phyloP scores from a whole-genome alignment of 2,797 vertebrate species.

The Trichosurus vulpecula region DNA sequence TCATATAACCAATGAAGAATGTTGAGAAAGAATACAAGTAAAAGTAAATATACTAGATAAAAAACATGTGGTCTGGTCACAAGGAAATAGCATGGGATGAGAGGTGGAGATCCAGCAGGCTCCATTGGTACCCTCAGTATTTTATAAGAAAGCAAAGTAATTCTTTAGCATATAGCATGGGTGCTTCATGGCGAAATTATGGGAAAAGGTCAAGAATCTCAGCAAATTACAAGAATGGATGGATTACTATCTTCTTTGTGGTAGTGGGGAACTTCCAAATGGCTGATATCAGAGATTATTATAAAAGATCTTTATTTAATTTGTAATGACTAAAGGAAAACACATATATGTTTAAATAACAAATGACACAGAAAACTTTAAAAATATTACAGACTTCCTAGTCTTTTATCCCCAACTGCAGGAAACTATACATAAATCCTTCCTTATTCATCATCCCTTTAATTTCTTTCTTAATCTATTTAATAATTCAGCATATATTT shows the following conservation, averaged over 20 bases:
- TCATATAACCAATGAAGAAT: neutral
- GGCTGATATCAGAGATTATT: neutral
- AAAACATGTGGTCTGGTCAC: neutral
- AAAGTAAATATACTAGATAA: neutral
- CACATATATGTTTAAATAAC: neutral
- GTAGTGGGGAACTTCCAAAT: neutral
- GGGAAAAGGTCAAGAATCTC: neutral
- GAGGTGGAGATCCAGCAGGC: neutral
- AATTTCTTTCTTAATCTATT: neutral
- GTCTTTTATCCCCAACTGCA: neutral
- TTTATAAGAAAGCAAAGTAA: neutral
- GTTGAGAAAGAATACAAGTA: neutral
- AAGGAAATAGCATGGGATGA: neutral
- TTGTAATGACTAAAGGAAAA: neutral
- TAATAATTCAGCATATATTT: neutral
- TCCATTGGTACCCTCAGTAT: neutral
- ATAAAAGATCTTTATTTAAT: neutral
- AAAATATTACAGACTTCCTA: neutral
- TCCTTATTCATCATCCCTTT: neutral
- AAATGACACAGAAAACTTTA: neutral
- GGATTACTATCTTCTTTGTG: neutral
- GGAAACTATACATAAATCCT: neutral
- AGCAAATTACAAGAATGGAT: neutral
- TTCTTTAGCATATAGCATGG: neutral
- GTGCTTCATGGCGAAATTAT: neutral